A percentile compares a stretch with the other conserved stretches of the same genome.
These are phyloP conservation scores for Paradisaea rubra DNA, from an alignment of 2,113 vertebrate genomes.

Conservation along the genomic window DNA sequence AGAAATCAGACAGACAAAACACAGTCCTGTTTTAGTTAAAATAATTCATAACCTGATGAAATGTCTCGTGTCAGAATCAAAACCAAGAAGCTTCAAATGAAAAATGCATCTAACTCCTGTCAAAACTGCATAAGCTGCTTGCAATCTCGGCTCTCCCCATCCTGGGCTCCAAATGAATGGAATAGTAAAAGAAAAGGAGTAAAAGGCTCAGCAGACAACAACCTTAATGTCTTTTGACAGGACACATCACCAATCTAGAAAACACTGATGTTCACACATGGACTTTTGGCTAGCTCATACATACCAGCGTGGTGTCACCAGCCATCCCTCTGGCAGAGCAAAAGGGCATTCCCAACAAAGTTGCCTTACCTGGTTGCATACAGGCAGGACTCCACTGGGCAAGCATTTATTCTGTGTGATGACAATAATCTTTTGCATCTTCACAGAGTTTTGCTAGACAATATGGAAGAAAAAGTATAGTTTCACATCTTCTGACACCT, in stretches of 20 bases:
- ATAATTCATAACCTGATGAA: constrained; percentile 29
- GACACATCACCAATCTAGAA: not conserved
- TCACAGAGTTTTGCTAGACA: not conserved
- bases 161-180: not conserved
- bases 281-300: not conserved
- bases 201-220: not conserved
- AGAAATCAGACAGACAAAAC: not conserved
- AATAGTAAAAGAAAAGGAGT: not conserved
- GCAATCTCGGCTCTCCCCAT: fast-evolving
- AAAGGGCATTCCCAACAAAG: not conserved
- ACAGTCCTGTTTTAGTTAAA: not conserved
- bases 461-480: not conserved
- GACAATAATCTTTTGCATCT: not conserved
- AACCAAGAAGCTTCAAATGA: not conserved
- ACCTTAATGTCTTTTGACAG: not conserved
- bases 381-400: not conserved
- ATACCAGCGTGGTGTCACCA: fast-evolving
- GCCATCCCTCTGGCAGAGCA: not conserved
- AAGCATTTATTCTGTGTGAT: not conserved
- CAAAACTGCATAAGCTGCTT: not conserved
- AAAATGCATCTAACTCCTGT: not conserved
- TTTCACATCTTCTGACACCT: not conserved
- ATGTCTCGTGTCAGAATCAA: not conserved
- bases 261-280: fast-evolving
- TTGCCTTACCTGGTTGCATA: not conserved